Percentiles rank a stretch among this genome's conserved stretches.
Evolutionary conservation across 2,797 vertebrate species (phyloP).

Genomic region (Arctocebus calabarensis): DNA sequence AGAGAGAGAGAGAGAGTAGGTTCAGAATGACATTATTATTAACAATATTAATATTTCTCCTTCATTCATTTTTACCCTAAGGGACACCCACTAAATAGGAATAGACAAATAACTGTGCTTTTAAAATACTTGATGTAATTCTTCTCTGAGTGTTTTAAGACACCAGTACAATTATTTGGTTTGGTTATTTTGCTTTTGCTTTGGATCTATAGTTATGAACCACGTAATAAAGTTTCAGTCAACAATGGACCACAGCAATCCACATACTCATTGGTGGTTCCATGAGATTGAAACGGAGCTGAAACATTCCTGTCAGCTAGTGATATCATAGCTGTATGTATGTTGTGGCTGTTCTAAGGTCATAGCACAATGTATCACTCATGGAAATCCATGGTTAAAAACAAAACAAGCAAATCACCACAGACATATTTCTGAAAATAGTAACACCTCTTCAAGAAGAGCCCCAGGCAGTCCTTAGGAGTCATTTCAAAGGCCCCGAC

Average conservation of each 20-base stretch:
- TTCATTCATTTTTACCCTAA: background rate
- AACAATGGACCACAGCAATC: background rate
- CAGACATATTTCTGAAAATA: background rate
- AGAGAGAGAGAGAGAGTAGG: too few relatives aligned
- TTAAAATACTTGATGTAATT: slow-evolving; percentile 28
- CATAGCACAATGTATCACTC: background rate
- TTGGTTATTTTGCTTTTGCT: slow-evolving; percentile 5
- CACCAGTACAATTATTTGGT: background rate
- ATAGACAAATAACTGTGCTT: slow-evolving; percentile 25
- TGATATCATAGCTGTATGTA: background rate
- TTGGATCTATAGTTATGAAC: background rate
- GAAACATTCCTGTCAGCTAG: background rate
- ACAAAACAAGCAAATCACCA: background rate
- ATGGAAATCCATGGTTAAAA: background rate
- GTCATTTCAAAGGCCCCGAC: background rate
- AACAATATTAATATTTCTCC: slow-evolving; percentile 16
- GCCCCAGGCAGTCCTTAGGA: background rate
- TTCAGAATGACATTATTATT: background rate
- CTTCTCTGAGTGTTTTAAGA: background rate
- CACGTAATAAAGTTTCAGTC: background rate
- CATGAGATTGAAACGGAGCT: background rate
- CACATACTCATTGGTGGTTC: background rate
- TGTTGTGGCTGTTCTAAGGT: background rate
- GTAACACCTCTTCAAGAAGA: background rate
- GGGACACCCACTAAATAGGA: background rate